These are phyloP conservation scores for Anser brachyrhynchus DNA, from an alignment of 2,113 vertebrate species.

Conservation along the genomic window DNA sequence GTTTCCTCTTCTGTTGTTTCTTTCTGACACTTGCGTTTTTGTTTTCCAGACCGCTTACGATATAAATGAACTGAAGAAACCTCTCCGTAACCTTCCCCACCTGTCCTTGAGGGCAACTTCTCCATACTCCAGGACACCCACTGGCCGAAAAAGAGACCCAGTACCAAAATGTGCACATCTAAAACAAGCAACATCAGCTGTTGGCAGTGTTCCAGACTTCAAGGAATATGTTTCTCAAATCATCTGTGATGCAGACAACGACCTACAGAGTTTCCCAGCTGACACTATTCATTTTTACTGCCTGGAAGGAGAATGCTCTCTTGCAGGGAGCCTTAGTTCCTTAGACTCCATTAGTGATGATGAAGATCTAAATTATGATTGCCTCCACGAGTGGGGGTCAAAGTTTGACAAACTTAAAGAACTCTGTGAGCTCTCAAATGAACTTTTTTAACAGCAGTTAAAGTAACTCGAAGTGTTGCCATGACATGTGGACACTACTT, in stretches of 20 bases:
- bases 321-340: slow-evolving; percentile 85
- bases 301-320: slow-evolving; percentile 80
- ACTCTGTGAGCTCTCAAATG: slow-evolving; percentile 74
- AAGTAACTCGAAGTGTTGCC: background rate
- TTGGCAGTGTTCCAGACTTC: slow-evolving; percentile 75
- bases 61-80: slow-evolving; percentile 86
- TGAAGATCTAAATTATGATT: slow-evolving; percentile 74
- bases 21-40: slow-evolving; percentile 1
- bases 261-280: slow-evolving; percentile 73
- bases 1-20: background rate
- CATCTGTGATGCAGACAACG: slow-evolving; percentile 83
- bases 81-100: slow-evolving; percentile 79
- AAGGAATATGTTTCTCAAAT: slow-evolving; percentile 83
- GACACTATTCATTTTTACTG: slow-evolving; percentile 83
- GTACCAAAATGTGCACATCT: slow-evolving; percentile 50
- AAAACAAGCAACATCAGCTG: slow-evolving; percentile 66
- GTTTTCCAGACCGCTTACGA: slow-evolving; percentile 82
- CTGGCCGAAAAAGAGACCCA: slow-evolving; percentile 79
- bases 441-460: background rate
- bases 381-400: slow-evolving; percentile 79
- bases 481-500: slow-evolving; percentile 4
- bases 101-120: slow-evolving; percentile 79
- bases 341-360: slow-evolving; percentile 74
- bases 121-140: slow-evolving; percentile 76
- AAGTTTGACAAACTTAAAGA: slow-evolving; percentile 83